Evolutionary conservation across 92 coral and sea anemone genomes (phyloP).

Genomic region (Plumapathes pennacea): DNA sequence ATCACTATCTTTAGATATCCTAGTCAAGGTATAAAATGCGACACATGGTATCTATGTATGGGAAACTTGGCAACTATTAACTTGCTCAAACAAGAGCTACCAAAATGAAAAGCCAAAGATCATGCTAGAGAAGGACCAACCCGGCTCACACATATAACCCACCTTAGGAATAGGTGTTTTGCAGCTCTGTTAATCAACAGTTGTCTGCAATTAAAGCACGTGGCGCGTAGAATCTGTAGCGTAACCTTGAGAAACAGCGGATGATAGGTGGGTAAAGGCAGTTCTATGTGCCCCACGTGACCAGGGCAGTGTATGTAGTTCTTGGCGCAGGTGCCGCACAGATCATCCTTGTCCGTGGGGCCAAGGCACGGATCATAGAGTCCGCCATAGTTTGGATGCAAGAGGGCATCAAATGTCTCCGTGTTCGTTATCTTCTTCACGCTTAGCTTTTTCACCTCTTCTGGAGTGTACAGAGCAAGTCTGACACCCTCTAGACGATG

Average conservation of each 20-base stretch:
- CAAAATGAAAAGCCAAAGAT: background rate
- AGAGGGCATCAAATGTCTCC: slow-evolving; percentile 82
- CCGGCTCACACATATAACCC: background rate
- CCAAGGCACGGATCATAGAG: slow-evolving; percentile 93
- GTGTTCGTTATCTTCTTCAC: slow-evolving; percentile 86
- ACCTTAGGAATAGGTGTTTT: slow-evolving; percentile 73
- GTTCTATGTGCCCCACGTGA: slow-evolving; percentile 91
- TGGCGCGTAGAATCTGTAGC: slow-evolving; percentile 62
- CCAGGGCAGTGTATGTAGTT: slow-evolving; percentile 88
- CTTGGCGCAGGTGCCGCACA: slow-evolving; percentile 94
- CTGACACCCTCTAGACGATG: slow-evolving; percentile 76
- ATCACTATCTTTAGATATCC: no score
- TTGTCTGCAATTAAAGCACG: slow-evolving; percentile 85
- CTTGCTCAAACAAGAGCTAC: background rate
- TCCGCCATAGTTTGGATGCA: slow-evolving; percentile 88
- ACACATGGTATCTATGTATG: no score
- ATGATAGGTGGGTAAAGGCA: slow-evolving; percentile 92
- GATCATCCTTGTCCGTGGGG: slow-evolving; percentile 91
- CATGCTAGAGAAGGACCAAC: background rate
- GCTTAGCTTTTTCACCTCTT: slow-evolving; percentile 78
- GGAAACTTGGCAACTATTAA: background rate
- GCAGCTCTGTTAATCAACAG: slow-evolving; percentile 52
- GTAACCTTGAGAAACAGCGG: slow-evolving; percentile 85
- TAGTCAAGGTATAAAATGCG: no score
- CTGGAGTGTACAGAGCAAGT: slow-evolving; percentile 71